Conservation (phyloP, 2,113 vertebrate genomes). For the Lanius collurio region DNA sequence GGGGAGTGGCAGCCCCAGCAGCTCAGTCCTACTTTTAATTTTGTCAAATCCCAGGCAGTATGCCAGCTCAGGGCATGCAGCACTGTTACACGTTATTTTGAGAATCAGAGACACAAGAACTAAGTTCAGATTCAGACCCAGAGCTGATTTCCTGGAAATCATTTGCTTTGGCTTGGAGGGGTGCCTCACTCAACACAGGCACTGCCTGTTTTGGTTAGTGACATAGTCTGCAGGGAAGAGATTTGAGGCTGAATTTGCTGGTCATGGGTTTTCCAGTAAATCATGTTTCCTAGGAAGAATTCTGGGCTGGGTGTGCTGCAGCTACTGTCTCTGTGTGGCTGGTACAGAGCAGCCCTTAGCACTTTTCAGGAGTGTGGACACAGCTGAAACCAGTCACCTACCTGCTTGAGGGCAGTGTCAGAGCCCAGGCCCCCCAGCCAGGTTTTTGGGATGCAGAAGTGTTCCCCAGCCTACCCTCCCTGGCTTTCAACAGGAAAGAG, state of each 20-base stretch:
- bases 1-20: background rate
- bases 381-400: background rate
- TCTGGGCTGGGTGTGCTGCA: background rate
- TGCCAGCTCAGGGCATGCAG: fast-evolving
- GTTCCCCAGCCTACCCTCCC: background rate
- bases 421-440: fast-evolving
- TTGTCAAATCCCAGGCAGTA: background rate
- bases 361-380: background rate
- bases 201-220: fast-evolving
- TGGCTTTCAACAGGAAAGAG: fast-evolving
- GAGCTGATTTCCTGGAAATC: background rate
- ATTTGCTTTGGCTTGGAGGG: fast-evolving
- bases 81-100: fast-evolving
- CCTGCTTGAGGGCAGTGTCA: background rate
- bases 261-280: background rate
- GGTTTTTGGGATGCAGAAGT: background rate
- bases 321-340: background rate
- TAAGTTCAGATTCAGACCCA: fast-evolving
- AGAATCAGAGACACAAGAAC: fast-evolving
- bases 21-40: background rate
- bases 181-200: fast-evolving
- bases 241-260: background rate
- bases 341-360: background rate
- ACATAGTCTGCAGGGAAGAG: fast-evolving
- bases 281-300: background rate